Evolutionary conservation across 2,888 invertebrate genomes (phyloP).

Genomic region (Amphipyra tragopoginis): DNA sequence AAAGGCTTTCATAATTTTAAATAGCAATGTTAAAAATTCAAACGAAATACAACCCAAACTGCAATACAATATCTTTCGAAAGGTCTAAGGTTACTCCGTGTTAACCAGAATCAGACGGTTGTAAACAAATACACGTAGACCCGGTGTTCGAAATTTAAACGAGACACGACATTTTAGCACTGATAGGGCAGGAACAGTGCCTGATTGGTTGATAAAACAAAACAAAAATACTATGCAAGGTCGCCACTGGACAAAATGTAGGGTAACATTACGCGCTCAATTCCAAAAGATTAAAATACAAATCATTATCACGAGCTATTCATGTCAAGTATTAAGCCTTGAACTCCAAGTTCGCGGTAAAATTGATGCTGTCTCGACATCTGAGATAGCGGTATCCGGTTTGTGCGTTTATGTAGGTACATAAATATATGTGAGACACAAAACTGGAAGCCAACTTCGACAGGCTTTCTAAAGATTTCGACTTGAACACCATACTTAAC

Average conservation of each 20-base stretch:
- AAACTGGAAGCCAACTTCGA: conserved; percentile 42
- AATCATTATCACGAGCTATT: conserved; percentile 26
- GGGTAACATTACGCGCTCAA: no score
- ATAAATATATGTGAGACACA: conserved; percentile 37
- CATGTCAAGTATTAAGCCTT: conserved; percentile 46
- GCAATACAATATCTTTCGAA: no score
- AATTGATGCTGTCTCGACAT: conserved; percentile 38
- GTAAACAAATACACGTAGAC: not conserved
- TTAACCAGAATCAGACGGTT: not conserved
- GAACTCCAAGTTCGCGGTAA: conserved; percentile 46
- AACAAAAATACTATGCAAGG: no score
- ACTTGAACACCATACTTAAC: conserved; percentile 46
- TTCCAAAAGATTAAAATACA: conserved; percentile 12
- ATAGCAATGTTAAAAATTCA: no score
- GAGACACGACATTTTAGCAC: no score
- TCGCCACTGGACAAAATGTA: no score
- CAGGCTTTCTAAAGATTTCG: conserved; percentile 62
- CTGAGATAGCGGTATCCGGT: conserved; percentile 46
- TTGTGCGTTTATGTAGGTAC: conserved; percentile 26
- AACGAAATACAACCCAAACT: no score
- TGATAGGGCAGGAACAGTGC: no score
- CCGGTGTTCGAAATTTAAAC: no score
- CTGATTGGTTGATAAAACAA: no score
- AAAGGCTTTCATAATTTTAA: no score
- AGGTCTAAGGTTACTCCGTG: no score